Conservation (phyloP, 2,888 invertebrate species). For the Drosophila atroscutellata region DNA sequence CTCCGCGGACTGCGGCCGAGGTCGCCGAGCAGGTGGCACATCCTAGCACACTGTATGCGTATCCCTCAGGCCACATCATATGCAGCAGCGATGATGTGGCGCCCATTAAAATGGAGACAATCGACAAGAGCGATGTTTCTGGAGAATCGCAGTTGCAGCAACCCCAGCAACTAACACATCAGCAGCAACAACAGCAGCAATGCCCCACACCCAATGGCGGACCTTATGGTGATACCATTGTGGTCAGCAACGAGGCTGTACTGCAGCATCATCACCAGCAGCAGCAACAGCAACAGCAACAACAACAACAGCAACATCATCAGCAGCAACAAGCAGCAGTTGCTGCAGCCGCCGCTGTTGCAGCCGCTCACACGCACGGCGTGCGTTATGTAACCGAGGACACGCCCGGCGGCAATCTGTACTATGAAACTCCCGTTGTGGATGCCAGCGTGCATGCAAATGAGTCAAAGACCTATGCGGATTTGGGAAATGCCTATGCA, state of each 20-base stretch:
- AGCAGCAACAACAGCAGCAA: constrained; percentile 71
- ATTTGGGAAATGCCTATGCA: constrained; percentile 81
- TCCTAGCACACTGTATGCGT: constrained; percentile 74
- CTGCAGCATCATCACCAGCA: constrained; percentile 73
- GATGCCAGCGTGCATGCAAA: constrained; percentile 78
- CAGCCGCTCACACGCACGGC: constrained; percentile 46
- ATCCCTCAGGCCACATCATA: constrained; percentile 77
- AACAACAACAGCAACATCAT: constrained; percentile 62
- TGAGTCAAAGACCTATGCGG: constrained; percentile 84
- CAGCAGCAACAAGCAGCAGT: constrained; percentile 52
- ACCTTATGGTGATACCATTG: constrained; percentile 73
- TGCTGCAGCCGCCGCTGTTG: constrained; percentile 35
- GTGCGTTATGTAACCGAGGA: constrained; percentile 69
- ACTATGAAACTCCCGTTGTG: constrained; percentile 77
- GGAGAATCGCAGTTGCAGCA: constrained; percentile 65
- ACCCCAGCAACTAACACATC: constrained; percentile 64
- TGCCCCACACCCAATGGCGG: constrained; percentile 79
- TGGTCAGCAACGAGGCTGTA: constrained; percentile 72
- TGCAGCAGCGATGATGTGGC: constrained; percentile 75
- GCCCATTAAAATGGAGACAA: constrained; percentile 83
- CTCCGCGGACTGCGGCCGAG: constrained; percentile 79
- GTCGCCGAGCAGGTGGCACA: constrained; percentile 64
- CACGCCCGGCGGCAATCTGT: constrained; percentile 43
- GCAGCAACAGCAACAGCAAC: constrained; percentile 61
- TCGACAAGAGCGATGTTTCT: constrained; percentile 79